Percentiles rank a stretch among this genome's conserved stretches.
phyloP scores from a whole-genome alignment of 2,797 vertebrate species.

The Dicrostonyx torquatus region DNA sequence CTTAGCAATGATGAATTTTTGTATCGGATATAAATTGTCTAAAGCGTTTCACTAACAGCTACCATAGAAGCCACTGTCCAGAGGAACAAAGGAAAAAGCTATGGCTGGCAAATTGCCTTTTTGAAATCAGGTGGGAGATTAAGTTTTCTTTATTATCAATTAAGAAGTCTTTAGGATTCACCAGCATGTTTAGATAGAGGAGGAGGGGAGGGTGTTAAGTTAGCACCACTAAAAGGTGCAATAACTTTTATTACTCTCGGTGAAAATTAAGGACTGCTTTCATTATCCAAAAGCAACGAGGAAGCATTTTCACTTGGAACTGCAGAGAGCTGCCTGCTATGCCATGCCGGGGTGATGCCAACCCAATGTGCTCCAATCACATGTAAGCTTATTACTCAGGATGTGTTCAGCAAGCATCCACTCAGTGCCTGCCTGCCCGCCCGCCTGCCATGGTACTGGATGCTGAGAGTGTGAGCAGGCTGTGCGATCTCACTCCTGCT shows the following conservation, averaged over 20 bases:
- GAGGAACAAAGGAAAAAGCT: background rate
- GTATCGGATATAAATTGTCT: background rate
- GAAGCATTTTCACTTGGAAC: constrained; percentile 24
- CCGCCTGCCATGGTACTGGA: background rate
- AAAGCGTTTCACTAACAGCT: constrained; percentile 30
- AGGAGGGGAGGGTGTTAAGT: constrained; percentile 47
- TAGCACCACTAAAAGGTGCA: constrained; percentile 66
- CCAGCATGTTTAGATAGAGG: constrained; percentile 65
- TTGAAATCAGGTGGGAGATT: constrained; percentile 50
- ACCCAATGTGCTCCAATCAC: background rate
- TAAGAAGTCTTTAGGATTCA: constrained; percentile 65
- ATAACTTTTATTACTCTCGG: constrained; percentile 70
- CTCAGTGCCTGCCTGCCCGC: background rate
- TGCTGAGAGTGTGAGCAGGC: background rate
- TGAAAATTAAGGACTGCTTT: constrained; percentile 70
- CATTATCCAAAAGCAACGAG: constrained; percentile 63
- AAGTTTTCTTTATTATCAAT: constrained; percentile 69
- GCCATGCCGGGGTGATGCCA: background rate
- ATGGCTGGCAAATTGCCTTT: constrained; percentile 5
- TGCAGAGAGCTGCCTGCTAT: background rate
- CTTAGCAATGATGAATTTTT: background rate
- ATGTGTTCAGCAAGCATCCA: background rate
- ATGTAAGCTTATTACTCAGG: background rate
- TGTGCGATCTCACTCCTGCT: background rate
- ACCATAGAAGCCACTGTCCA: constrained; percentile 16